Conservation (phyloP, 2,888 invertebrate genomes). For the Hypomecis atomaria region DNA sequence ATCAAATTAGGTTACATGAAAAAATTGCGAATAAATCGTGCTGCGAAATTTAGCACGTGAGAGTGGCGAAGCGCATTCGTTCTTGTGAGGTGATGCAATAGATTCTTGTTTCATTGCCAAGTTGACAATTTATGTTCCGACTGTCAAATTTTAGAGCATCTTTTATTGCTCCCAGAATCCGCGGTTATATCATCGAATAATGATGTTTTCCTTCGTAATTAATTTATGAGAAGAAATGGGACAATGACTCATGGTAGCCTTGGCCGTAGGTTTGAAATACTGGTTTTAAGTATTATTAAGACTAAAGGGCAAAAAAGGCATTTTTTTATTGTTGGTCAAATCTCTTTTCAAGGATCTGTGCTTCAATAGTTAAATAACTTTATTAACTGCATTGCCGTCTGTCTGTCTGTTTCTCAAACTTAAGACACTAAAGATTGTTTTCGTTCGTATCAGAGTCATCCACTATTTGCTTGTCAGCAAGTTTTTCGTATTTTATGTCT, state of each 20-base stretch:
- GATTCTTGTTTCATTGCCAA: constrained; percentile 59
- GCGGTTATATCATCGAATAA: constrained; percentile 9
- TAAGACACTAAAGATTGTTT: no score
- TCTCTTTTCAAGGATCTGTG: no score
- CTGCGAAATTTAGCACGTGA: constrained; percentile 4
- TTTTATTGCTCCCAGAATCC: constrained; percentile 41
- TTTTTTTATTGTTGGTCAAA: no score
- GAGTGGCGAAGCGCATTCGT: constrained; percentile 8
- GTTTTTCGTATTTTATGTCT: no score
- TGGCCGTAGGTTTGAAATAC: constrained; percentile 6
- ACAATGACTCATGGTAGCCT: constrained; percentile 12
- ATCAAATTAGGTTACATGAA: no score
- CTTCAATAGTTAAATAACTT: no score
- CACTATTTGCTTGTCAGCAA: no score
- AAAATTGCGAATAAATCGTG: neutral
- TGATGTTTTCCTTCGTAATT: constrained; percentile 12
- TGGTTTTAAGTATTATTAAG: no score
- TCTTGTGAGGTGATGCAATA: constrained; percentile 49
- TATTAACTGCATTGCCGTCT: no score
- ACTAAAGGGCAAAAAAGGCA: no score
- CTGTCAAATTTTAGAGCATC: constrained; percentile 45
- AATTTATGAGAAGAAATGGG: constrained; percentile 2
- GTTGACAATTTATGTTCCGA: constrained; percentile 44
- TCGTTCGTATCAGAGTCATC: no score
- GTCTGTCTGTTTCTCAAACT: no score